Base-by-base conservation (phyloP, 1,140 invertebrate species). In the Pectinophora gossypiella region DNA sequence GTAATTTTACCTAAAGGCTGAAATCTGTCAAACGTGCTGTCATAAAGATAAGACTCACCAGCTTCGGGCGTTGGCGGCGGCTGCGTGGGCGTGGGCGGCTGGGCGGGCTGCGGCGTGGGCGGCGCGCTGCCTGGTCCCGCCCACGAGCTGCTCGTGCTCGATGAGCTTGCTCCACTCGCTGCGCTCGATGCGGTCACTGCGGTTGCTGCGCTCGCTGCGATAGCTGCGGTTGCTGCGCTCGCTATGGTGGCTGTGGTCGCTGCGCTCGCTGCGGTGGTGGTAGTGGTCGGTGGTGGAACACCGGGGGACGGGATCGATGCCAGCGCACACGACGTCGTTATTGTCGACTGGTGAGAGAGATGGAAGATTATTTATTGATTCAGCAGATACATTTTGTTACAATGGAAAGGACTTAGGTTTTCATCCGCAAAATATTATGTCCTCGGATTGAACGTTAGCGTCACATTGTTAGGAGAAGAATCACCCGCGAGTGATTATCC, bases 11-110 rank as follows among this genome's bases (percentile, higher is more conserved):
- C n/a, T n/a, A n/a, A n/a, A n/a, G n/a, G n/a, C n/a, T n/a, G n/a
- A n/a, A n/a, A n/a, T n/a, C n/a, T n/a, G n/a, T n/a, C n/a, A n/a
- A n/a, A n/a, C 23, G 5, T 6, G 23, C 23, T 55, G 36, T 36
- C 19, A 21, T 51, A 44, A 42, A 35, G 19, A 42, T 2, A 18
- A 12, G 3, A 78, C 80, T 71, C 12, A 82, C 81, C 81, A 16
- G 75, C 59, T 19, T 88, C 85, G 0, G 75, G 82, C 44, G 76
- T 79, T 35, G 75, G 68, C 51, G 75, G 68, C 6, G 76, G 71
- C 13, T 75, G 77, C 18, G 72, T 65, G 9, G 68, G 69, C 57
- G 73, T 71, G 52, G 78, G 71, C 50, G 76, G 69, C 38, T 72
- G 66, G 12, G 69, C 67, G 10, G 75, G 68, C 57, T 79, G 76